A percentile compares a stretch with the other conserved stretches of the same genome.
These are phyloP conservation scores for Lichenostomus cassidix DNA, from an alignment of 2,113 vertebrate genomes.

Conservation along the genomic window DNA sequence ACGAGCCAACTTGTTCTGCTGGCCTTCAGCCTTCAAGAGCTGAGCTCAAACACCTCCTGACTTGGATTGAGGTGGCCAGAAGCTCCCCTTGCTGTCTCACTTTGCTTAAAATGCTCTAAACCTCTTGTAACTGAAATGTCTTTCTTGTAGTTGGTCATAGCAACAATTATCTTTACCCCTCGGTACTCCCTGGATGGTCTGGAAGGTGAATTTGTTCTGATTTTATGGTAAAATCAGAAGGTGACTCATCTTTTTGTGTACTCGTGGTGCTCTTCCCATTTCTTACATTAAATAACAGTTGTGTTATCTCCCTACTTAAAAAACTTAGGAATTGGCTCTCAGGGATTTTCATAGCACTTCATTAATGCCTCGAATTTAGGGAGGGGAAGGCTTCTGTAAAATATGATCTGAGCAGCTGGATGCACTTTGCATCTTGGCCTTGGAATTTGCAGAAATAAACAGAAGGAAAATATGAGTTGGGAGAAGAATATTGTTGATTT, in stretches of 20 bases:
- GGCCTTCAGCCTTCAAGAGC: background rate
- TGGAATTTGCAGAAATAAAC: slow-evolving; percentile 13
- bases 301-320: background rate
- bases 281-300: background rate
- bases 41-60: background rate
- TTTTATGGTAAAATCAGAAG: background rate
- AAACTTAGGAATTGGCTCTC: background rate
- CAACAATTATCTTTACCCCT: background rate
- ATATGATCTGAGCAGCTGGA: slow-evolving; percentile 19
- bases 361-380: background rate
- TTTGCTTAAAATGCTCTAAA: background rate
- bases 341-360: background rate
- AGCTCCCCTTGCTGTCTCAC: background rate
- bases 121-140: background rate
- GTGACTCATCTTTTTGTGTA: background rate
- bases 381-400: slow-evolving; percentile 7
- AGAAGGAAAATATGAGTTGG: slow-evolving; percentile 2
- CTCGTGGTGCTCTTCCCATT: background rate
- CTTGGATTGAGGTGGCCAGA: background rate
- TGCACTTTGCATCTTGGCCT: slow-evolving; percentile 7
- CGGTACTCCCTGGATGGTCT: background rate
- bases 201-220: background rate
- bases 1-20: background rate
- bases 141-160: background rate
- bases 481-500: slow-evolving; percentile 20